Percentiles rank a stretch among this genome's conserved stretches.
Conservation (phyloP, 1,140 invertebrate genomes). For the Batillaria attramentaria region DNA sequence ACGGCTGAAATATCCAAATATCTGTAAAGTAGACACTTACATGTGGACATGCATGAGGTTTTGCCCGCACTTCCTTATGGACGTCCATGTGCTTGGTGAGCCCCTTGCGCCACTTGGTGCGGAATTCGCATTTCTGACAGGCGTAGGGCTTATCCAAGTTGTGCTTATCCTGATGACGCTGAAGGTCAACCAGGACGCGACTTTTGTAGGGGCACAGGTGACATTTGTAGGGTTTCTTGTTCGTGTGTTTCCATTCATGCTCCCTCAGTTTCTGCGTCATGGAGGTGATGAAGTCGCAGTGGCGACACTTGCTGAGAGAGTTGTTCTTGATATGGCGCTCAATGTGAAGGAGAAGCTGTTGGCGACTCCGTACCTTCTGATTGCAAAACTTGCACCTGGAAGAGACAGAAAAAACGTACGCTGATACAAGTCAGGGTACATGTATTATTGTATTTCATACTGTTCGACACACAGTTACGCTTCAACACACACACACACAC, state of each 20-base stretch:
- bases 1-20: too few species aligned
- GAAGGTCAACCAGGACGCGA: constrained; percentile 12
- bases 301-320: constrained; percentile 24
- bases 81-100: background rate
- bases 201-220: background rate
- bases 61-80: background rate
- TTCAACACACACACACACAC: too few species aligned
- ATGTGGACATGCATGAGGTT: background rate
- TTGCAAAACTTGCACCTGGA: constrained; percentile 24
- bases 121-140: background rate
- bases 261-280: constrained; percentile 12
- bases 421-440: too few species aligned
- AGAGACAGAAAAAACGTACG: background rate
- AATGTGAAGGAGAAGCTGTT: background rate
- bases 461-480: too few species aligned
- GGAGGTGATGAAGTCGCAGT: constrained; percentile 21
- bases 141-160: background rate
- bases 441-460: too few species aligned
- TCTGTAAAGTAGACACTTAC: background rate
- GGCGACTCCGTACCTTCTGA: background rate
- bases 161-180: background rate
- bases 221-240: constrained; percentile 7
- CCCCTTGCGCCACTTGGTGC: background rate
- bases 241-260: constrained; percentile 29
- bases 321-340: constrained; percentile 15